Evolutionary conservation across 1,140 invertebrate genomes (phyloP), one percentile per base, ranked within the genome.

Genomic region (Planococcus citri): DNA sequence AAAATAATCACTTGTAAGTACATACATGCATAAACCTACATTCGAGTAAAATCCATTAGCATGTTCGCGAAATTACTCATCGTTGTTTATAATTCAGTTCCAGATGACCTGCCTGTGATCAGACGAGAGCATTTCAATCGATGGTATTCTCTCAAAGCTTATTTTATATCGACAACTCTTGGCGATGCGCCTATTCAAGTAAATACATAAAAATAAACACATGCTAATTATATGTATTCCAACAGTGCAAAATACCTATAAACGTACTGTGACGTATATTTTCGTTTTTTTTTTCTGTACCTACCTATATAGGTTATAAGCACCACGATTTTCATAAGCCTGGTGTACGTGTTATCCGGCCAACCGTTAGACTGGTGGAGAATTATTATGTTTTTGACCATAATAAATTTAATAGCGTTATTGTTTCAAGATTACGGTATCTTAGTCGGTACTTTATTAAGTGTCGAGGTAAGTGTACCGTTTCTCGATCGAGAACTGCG

Each of bases 1-100:
- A 97, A 93, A 51, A 93, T 97, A 75, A 84, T 97, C 72, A 96
- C 94, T 73, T 97, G 94, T 96, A 83, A 92, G 90, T 86, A 64
- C 9, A 10, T n/a, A n/a, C n/a, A n/a, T n/a, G n/a, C n/a, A n/a
- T 41, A n/a, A n/a, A n/a, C n/a, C n/a, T n/a, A n/a, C n/a, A n/a
- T n/a, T n/a, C n/a, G n/a, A n/a, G n/a, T n/a, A n/a, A n/a, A n/a
- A n/a, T n/a, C n/a, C n/a, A n/a, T n/a, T n/a, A n/a, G n/a, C n/a
- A n/a, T n/a, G n/a, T n/a, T n/a, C n/a, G n/a, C n/a, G n/a, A n/a
- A n/a, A n/a, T n/a, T n/a, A n/a, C n/a, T n/a, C n/a, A n/a, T n/a
- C n/a, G n/a, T n/a, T n/a, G n/a, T 9, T 51, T 9, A 51, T 51
- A n/a, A 83, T 83, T 70, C 78, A 95, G 92, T 94, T 86, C 92